Evolutionary conservation across 2,888 invertebrate species (phyloP).

Genomic region (Thelaira solivaga): DNA sequence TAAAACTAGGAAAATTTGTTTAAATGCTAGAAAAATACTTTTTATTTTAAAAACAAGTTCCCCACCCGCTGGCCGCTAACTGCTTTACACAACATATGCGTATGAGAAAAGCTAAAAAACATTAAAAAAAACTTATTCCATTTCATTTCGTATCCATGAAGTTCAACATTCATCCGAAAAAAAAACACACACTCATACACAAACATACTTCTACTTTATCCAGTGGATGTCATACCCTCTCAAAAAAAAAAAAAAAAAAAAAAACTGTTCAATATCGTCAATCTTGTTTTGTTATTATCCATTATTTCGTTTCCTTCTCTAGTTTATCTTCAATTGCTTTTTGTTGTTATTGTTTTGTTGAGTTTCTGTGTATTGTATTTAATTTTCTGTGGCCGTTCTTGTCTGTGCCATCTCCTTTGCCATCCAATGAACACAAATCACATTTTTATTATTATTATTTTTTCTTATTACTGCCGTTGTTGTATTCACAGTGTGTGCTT

Average conservation of each 20-base stretch:
- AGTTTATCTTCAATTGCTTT: constrained; percentile 19
- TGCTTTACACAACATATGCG: constrained; percentile 8
- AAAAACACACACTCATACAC: neutral
- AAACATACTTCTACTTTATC: neutral
- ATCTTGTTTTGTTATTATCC: constrained; percentile 49
- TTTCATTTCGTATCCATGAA: constrained; percentile 52
- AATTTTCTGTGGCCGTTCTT: constrained; percentile 35
- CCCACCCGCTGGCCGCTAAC: constrained; percentile 51
- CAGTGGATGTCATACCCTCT: too few relatives aligned
- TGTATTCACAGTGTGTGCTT: neutral
- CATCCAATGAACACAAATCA: constrained; percentile 28
- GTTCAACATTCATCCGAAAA: constrained; percentile 44
- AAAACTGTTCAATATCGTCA: constrained; percentile 29
- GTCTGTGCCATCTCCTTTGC: constrained; percentile 40
- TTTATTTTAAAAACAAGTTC: constrained; percentile 30
- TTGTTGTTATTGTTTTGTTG: constrained; percentile 32
- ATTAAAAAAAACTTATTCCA: constrained; percentile 7
- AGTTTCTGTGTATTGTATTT: neutral
- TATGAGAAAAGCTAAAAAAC: constrained; percentile 22
- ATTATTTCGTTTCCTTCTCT: constrained; percentile 40
- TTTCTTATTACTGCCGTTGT: neutral
- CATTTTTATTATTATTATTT: neutral
- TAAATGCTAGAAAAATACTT: neutral
- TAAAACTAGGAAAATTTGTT: neutral
- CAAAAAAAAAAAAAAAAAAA: neutral